Conservation (phyloP, 2,113 vertebrate species). For the Lucifuga dentata region DNA sequence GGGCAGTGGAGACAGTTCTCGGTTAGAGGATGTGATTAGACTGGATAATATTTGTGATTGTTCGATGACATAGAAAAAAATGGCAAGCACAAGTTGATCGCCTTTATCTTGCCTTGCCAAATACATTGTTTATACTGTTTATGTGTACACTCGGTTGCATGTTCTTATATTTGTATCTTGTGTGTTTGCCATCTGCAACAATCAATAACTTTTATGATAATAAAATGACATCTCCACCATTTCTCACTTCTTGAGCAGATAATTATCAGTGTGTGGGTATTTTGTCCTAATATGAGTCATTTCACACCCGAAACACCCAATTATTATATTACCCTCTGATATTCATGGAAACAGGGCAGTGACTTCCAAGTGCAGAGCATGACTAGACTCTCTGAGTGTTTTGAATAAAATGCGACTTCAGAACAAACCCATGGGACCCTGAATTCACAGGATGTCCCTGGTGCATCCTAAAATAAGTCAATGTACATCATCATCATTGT, state of each 20-base stretch:
- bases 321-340: constrained; percentile 50
- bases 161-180: neutral
- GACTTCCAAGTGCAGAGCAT: constrained; percentile 51
- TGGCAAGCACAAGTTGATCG: constrained; percentile 21
- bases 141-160: neutral
- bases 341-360: constrained; percentile 52
- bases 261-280: constrained; percentile 29
- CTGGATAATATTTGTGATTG: constrained; percentile 54
- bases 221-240: constrained; percentile 24
- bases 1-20: constrained; percentile 67
- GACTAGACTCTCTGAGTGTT: constrained; percentile 61
- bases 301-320: constrained; percentile 47
- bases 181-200: neutral
- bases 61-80: constrained; percentile 50
- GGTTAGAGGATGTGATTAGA: constrained; percentile 74
- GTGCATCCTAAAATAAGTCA: constrained; percentile 76
- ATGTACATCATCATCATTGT: constrained; percentile 76
- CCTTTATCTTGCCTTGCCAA: constrained; percentile 29
- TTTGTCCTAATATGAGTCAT: constrained; percentile 36
- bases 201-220: neutral
- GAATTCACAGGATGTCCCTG: constrained; percentile 69
- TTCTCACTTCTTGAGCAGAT: constrained; percentile 41
- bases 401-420: constrained; percentile 69
- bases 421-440: constrained; percentile 64
- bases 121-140: neutral